Percentiles rank a stretch among this genome's conserved stretches.
These are phyloP conservation scores for Ovis canadensis DNA, from an alignment of 2,113 vertebrate genomes.

Conservation along the genomic window DNA sequence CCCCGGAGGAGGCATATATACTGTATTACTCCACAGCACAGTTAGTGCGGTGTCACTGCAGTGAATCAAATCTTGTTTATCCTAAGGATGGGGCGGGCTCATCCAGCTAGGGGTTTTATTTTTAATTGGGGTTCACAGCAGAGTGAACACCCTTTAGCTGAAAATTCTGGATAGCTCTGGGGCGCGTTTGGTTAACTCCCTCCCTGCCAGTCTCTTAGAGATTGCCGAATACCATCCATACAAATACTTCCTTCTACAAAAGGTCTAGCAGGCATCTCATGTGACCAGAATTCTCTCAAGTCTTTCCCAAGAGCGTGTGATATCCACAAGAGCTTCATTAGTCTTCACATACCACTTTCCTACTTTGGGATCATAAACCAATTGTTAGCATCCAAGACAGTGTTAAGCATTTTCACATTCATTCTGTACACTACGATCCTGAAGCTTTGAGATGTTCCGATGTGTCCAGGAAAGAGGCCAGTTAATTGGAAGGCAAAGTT, in stretches of 20 bases:
- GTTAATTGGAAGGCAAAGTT: not conserved
- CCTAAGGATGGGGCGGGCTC: conserved; percentile 34
- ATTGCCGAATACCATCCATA: not conserved
- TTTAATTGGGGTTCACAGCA: conserved; percentile 72
- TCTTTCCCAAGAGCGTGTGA: not conserved
- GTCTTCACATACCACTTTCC: not conserved
- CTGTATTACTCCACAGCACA: conserved; percentile 49
- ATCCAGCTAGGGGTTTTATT: conserved; percentile 56
- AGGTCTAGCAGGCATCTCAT: not conserved
- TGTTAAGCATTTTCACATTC: not conserved
- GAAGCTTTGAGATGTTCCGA: not conserved
- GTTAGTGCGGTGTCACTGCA: not conserved
- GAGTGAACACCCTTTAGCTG: conserved; percentile 56
- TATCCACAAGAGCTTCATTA: not conserved
- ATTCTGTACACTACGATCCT: not conserved
- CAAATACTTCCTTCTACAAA: not conserved
- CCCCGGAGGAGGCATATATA: conserved; percentile 63
- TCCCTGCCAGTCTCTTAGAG: conserved; percentile 25
- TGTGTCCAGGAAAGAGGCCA: not conserved
- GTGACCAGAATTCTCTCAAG: not conserved
- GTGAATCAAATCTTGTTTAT: conserved; percentile 68
- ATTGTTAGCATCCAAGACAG: not conserved
- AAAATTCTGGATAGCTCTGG: conserved; percentile 51
- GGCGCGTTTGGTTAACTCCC: conserved; percentile 46
- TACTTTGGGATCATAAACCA: not conserved